These are phyloP conservation scores for Sitobion miscanthi DNA, from an alignment of 1,140 invertebrate genomes.

Conservation along the genomic window DNA sequence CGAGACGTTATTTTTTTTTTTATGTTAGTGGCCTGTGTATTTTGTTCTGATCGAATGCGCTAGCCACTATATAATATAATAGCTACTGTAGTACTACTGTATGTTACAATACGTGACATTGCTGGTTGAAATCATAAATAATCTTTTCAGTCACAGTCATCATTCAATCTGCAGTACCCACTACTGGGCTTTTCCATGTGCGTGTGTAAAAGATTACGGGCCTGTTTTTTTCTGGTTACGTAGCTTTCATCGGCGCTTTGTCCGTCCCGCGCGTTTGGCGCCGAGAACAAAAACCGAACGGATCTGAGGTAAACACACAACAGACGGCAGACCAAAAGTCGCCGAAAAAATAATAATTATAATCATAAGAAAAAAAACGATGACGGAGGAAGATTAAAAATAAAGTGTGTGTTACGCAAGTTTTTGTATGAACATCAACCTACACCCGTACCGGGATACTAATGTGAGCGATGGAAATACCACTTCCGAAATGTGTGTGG, in stretches of 20 bases:
- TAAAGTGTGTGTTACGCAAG: constrained; percentile 50
- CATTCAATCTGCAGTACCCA: neutral
- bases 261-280: constrained; percentile 31
- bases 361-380: neutral
- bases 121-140: neutral
- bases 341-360: neutral
- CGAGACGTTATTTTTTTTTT: constrained; percentile 6
- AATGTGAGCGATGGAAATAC: constrained; percentile 34
- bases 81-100: neutral
- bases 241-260: neutral
- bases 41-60: neutral
- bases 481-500: constrained; percentile 36
- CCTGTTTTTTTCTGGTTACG: neutral
- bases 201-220: neutral
- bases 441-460: constrained; percentile 22
- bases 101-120: constrained; percentile 1
- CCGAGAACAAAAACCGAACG: neutral
- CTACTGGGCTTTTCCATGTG: neutral
- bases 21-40: neutral
- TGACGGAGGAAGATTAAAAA: constrained; percentile 50
- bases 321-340: neutral
- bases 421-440: constrained; percentile 51
- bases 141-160: neutral
- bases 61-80: neutral
- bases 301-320: neutral